A percentile compares a stretch with the other conserved stretches of the same genome.
These are phyloP conservation scores for Hippoglossus hippoglossus DNA, from an alignment of 2,797 vertebrate species.

Conservation along the genomic window DNA sequence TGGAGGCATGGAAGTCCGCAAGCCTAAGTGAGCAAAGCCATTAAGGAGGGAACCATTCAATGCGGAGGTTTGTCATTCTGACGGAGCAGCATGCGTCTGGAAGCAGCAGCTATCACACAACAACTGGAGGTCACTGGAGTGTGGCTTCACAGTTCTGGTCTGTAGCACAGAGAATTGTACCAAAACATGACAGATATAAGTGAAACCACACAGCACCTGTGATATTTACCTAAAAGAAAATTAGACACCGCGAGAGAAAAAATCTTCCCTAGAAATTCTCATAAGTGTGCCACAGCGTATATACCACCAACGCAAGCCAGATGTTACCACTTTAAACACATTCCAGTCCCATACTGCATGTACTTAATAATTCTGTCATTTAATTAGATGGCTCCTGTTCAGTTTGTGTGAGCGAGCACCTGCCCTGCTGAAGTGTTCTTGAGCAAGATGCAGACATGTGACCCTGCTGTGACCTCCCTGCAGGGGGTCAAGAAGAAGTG, in stretches of 20 bases:
- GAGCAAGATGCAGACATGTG: slow-evolving; percentile 32
- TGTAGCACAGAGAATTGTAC: slow-evolving; percentile 1
- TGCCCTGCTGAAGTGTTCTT: slow-evolving; percentile 7
- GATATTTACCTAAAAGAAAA: background rate
- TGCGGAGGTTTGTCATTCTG: slow-evolving; percentile 72
- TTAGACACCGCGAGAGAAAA: background rate
- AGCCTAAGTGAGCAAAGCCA: slow-evolving; percentile 75
- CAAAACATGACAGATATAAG: slow-evolving; percentile 6
- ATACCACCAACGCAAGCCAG: background rate
- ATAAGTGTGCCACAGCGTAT: background rate
- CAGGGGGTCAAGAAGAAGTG: background rate
- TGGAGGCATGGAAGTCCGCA: slow-evolving; percentile 66
- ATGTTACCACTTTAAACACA: too few species aligned
- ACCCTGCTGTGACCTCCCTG: slow-evolving; percentile 25
- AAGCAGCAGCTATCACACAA: slow-evolving; percentile 29
- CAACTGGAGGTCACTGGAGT: slow-evolving; percentile 37
- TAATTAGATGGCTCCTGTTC: too few species aligned
- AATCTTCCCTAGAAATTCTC: background rate
- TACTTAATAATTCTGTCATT: too few species aligned
- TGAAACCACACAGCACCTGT: slow-evolving; percentile 5
- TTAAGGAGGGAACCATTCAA: slow-evolving; percentile 78
- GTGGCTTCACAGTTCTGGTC: slow-evolving; percentile 46
- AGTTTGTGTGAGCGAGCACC: background rate
- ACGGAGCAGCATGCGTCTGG: slow-evolving; percentile 46
- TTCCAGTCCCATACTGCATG: too few species aligned